Evolutionary conservation across 1,140 invertebrate species (phyloP).

Genomic region (Drosophila sproati): DNA sequence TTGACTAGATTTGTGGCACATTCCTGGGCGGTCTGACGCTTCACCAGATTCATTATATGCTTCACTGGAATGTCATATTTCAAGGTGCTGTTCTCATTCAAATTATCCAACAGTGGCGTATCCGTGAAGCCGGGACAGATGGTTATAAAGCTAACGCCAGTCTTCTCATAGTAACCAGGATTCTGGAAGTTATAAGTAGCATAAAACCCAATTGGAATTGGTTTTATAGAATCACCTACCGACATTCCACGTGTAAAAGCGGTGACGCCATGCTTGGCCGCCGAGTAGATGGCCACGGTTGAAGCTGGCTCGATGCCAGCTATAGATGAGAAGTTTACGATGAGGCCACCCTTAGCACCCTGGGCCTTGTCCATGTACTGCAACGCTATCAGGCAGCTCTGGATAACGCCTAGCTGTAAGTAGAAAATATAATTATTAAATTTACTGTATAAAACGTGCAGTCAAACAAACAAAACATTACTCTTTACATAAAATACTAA

Average conservation of each 20-base stretch:
- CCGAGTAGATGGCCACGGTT: slow-evolving; percentile 84
- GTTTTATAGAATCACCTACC: slow-evolving; percentile 19
- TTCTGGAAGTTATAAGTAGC: slow-evolving; percentile 27
- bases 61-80: slow-evolving; percentile 41
- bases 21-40: slow-evolving; percentile 45
- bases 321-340: slow-evolving; percentile 88
- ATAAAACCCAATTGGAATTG: not conserved
- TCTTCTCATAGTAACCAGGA: slow-evolving; percentile 43
- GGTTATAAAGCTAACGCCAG: slow-evolving; percentile 67
- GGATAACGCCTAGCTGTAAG: slow-evolving; percentile 60
- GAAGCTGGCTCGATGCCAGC: slow-evolving; percentile 85
- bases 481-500: not conserved
- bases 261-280: slow-evolving; percentile 85
- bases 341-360: slow-evolving; percentile 86
- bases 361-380: slow-evolving; percentile 86
- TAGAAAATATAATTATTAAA: not conserved
- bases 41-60: slow-evolving; percentile 36
- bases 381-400: slow-evolving; percentile 63
- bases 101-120: slow-evolving; percentile 55
- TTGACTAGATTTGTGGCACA: slow-evolving; percentile 68
- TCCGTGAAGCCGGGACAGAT: slow-evolving; percentile 77
- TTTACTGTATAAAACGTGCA: too few relatives aligned
- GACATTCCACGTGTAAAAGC: slow-evolving; percentile 83
- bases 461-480: too few relatives aligned
- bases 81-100: slow-evolving; percentile 57